A percentile compares a stretch with the other conserved stretches of the same genome.
These are phyloP conservation scores for Psylliodes chrysocephalus DNA, from an alignment of 2,888 invertebrate species.

Conservation along the genomic window DNA sequence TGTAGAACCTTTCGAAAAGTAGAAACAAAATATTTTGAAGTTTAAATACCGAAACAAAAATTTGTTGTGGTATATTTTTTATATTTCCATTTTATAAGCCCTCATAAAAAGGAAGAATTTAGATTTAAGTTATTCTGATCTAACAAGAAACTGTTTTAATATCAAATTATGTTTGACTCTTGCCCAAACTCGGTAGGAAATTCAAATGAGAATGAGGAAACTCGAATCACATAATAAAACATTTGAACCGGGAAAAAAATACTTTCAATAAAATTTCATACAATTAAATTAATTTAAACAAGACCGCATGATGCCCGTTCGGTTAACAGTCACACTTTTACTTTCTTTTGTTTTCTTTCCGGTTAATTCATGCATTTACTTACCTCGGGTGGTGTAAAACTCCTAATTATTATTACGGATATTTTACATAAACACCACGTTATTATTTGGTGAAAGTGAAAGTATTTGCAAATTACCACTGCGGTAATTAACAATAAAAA, in stretches of 20 bases:
- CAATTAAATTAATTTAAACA: conserved; percentile 1
- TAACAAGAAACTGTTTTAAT: too few species aligned
- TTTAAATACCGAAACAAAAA: too few species aligned
- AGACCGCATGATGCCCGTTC: background rate
- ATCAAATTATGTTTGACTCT: too few species aligned
- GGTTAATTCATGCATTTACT: background rate
- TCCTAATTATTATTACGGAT: background rate
- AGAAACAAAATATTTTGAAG: too few species aligned
- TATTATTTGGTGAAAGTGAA: background rate
- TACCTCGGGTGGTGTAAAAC: background rate
- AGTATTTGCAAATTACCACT: background rate
- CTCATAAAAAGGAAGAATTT: too few species aligned
- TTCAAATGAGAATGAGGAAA: background rate
- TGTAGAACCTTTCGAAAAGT: too few species aligned
- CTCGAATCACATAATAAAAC: background rate
- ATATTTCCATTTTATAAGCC: too few species aligned
- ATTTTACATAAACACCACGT: conserved; percentile 7
- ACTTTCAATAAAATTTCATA: background rate
- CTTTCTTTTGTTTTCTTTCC: conserved; percentile 22
- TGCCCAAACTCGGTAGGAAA: too few species aligned
- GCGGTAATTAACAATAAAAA: too few species aligned
- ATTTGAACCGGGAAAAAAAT: background rate
- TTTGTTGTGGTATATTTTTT: too few species aligned
- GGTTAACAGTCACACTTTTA: conserved; percentile 7
- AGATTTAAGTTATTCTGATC: too few species aligned